Conservation (phyloP, 2,113 vertebrate species). For the Grus americana region DNA sequence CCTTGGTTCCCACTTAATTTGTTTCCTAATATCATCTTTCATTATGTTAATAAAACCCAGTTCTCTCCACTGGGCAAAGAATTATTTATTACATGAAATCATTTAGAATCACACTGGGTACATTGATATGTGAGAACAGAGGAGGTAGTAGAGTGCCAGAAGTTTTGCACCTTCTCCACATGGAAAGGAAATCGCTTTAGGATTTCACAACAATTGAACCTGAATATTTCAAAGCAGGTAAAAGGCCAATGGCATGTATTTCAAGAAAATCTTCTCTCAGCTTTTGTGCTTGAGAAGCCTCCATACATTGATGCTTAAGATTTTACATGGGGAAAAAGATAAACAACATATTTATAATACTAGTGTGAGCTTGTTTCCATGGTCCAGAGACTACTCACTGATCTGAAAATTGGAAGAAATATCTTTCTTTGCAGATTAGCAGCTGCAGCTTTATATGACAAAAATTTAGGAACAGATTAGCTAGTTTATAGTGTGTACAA, state of each 20-base stretch:
- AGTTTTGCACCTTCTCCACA: not conserved
- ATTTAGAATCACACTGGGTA: not conserved
- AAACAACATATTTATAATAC: not conserved
- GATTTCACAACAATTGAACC: not conserved
- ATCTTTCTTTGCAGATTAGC: not conserved
- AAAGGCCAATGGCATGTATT: not conserved
- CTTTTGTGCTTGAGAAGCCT: not conserved
- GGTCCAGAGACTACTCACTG: not conserved
- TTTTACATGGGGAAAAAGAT: not conserved
- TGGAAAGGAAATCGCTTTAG: not conserved
- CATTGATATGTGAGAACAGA: not conserved
- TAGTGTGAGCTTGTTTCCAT: not conserved
- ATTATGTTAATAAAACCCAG: fast-evolving
- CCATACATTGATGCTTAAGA: not conserved
- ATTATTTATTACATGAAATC: not conserved
- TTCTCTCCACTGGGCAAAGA: not conserved
- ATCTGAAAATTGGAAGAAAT: not conserved
- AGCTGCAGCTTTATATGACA: not conserved
- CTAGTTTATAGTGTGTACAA: not conserved
- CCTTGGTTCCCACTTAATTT: not conserved
- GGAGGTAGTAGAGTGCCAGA: not conserved
- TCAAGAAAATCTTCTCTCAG: not conserved
- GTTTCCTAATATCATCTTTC: not conserved
- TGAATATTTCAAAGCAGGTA: not conserved
- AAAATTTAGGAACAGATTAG: not conserved